These are phyloP conservation scores for Horisme vitalbata DNA, from an alignment of 2,888 invertebrate species.

Conservation along the genomic window DNA sequence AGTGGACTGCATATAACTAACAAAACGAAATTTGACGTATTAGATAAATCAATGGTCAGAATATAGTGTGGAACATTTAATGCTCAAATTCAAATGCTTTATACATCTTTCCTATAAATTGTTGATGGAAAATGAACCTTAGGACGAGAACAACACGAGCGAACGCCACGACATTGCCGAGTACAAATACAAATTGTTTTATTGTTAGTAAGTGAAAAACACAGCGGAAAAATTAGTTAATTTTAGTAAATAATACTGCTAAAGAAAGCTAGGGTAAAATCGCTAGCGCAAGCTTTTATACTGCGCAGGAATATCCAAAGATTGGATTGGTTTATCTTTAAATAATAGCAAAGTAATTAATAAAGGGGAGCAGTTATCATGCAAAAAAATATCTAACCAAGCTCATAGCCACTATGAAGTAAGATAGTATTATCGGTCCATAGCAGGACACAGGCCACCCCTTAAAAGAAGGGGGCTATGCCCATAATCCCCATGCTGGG, in stretches of 20 bases:
- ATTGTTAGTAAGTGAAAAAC: constrained; percentile 15
- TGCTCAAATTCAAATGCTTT: too few relatives aligned
- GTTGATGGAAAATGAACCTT: constrained; percentile 41
- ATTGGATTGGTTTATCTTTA: background rate
- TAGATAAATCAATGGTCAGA: too few relatives aligned
- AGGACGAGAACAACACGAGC: constrained; percentile 61
- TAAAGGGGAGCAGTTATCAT: constrained; percentile 8
- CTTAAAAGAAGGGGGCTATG: too few relatives aligned
- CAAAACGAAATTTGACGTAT: too few relatives aligned
- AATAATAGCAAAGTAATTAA: background rate
- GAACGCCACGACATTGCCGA: constrained; percentile 78
- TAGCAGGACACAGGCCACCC: too few relatives aligned
- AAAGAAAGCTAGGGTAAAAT: constrained; percentile 6
- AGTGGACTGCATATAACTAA: too few relatives aligned
- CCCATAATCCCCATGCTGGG: too few relatives aligned
- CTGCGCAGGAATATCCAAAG: background rate
- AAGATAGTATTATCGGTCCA: too few relatives aligned
- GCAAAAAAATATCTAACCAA: constrained; percentile 10
- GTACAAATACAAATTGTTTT: constrained; percentile 38
- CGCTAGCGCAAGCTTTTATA: background rate
- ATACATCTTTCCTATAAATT: background rate
- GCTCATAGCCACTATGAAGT: background rate
- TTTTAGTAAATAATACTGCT: constrained; percentile 16
- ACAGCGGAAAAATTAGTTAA: constrained; percentile 13
- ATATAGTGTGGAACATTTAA: too few relatives aligned